Evolutionary conservation across 2,888 invertebrate species (phyloP), one percentile per base, ranked within the genome.

Genomic region (Neoitamus cyanurus): DNA sequence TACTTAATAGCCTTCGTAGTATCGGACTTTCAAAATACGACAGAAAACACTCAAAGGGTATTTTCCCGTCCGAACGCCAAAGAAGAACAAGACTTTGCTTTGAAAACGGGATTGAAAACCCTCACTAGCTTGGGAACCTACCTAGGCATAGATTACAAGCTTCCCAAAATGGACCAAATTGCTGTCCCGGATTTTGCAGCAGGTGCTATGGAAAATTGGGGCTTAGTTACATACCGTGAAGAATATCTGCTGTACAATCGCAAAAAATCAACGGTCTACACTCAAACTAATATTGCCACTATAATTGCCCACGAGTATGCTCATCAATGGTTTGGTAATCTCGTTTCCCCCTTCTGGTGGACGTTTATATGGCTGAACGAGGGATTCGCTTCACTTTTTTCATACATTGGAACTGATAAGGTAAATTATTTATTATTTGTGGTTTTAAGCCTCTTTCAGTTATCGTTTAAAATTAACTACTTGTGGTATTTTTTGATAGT

Each of bases 131-230:
- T 95, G 77, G 95, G 95, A 85, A 92, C 94, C 0, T 96, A 95
- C 87, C 96, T 97, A 88, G 93, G 93, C 85, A 94, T 96, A 30
- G 91, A 93, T 20, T 97, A 95, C 88, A 94, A 95, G 0, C 88
- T 97, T 25, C 94, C 95, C 0, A 97, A 97, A 91, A 93, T 96
- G 88, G 97, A 98, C 89, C 96, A 97, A 95, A 95, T 95, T 1
- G 96, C 96, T 0, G 93, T 98, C 9, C 96, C 97, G 0, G 96
- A 97, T 88, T 97, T 97, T 88, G 93, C 94, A 31, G 94, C 95
- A 86, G 95, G 95, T 25, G 97, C 97, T 46, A 98, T 98, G 97
- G 97, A 98, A 89, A 98, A 98, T 89, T 98, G 98, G 97, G 98
- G 98, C 4, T 90, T 98, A 68, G 95, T 97, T 36, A 96, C 96